A percentile compares a stretch with the other conserved stretches of the same genome.
Conservation (phyloP, 2,113 vertebrate species). For the Morone saxatilis region DNA sequence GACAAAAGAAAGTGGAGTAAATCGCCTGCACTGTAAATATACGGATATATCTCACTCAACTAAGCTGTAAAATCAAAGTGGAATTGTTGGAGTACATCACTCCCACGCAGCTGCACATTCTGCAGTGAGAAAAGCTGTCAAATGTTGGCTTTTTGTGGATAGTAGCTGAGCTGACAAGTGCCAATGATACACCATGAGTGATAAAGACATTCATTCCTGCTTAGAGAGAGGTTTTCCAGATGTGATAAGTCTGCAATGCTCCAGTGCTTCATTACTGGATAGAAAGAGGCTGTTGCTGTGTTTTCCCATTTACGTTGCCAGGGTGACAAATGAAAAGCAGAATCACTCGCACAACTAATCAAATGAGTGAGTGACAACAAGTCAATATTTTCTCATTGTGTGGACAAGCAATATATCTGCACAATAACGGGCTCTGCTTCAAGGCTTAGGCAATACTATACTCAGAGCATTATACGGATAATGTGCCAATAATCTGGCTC, state of each 20-base stretch:
- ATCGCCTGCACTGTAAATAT: conserved; percentile 57
- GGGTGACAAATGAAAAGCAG: conserved; percentile 79
- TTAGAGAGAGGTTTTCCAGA: conserved; percentile 73
- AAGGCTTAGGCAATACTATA: conserved; percentile 53
- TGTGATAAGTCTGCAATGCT: conserved; percentile 65
- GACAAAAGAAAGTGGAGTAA: conserved; percentile 69
- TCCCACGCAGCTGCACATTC: conserved; percentile 70
- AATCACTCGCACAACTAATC: conserved; percentile 75
- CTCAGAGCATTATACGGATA: conserved; percentile 60
- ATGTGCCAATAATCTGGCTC: conserved; percentile 72
- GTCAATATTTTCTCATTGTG: conserved; percentile 83
- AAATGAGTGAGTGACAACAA: conserved; percentile 80
- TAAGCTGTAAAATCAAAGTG: conserved; percentile 73
- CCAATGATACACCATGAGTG: conserved; percentile 65
- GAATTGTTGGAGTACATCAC: conserved; percentile 70
- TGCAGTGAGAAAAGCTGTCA: conserved; percentile 71
- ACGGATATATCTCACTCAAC: conserved; percentile 61
- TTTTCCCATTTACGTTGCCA: conserved; percentile 68
- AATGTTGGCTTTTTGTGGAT: conserved; percentile 69
- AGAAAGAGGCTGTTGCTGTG: conserved; percentile 49
- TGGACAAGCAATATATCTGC: conserved; percentile 75
- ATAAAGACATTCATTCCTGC: conserved; percentile 72
- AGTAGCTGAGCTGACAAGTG: conserved; percentile 70
- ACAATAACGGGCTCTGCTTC: conserved; percentile 53
- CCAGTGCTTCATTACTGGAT: conserved; percentile 60